Base-by-base conservation (phyloP, 2,888 invertebrate species). In the Caenorhabditis wallacei region DNA sequence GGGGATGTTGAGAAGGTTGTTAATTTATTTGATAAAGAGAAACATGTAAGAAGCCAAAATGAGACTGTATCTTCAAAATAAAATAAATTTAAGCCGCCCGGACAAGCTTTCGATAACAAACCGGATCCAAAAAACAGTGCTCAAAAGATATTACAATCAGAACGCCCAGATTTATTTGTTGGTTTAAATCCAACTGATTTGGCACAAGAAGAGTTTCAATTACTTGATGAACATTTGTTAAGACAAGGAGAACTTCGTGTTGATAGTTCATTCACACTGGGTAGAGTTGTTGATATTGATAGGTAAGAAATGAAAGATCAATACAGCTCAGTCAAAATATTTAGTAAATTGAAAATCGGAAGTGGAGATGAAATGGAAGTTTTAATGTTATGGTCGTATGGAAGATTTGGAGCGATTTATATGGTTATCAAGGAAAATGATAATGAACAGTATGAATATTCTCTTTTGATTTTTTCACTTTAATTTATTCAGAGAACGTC, bases 391-490 rank as follows among this genome's bases (percentile, higher is more conserved):
- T 75, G 43, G n/a, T 56, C 75, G 5, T 30, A 37, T 43, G 75
- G 75, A 35, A 46, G 75, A 18, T 75, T 75, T n/a, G 75, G 66
- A 1, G 46, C 75, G 2, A n/a, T 75, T 16, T 66, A 75, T 48
- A 18, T 75, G 48, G 37, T 66, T 22, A 2, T 24, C 1, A 30
- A 61, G 22, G 57, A 66, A 37, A 37, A 48, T 7, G 51, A 53
- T n/a, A 48, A 26, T 57, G 56, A 57, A 37, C 35, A 66, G 66
- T 74, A 46, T 8, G 4, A 26, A 18, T 18, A 13, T 20, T 57
- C 2, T 1, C 40, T 16, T 48, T 48, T 22, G 18, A 11, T 11
- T 5, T 37, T 11, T 37, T 20, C 26, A 7, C 16, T 43, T 24
- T 16, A 4, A 30, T 11, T 20, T 57, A 18, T 61, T 43, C 43